Base-by-base conservation (phyloP, 2,888 invertebrate species). In the Ectemnius cavifrons region DNA sequence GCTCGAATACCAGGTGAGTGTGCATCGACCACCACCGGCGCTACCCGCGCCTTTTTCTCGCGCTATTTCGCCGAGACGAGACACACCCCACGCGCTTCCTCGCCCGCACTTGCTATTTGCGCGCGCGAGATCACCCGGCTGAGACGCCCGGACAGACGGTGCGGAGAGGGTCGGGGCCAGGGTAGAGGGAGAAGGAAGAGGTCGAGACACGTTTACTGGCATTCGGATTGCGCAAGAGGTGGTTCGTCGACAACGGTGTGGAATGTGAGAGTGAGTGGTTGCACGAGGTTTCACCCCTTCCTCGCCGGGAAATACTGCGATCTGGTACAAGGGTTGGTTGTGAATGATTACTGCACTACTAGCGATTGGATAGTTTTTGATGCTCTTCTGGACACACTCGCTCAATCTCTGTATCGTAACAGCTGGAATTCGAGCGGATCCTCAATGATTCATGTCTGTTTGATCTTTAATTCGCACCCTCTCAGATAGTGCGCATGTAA, bases 1-100 rank as follows among this genome's bases (percentile, higher is more conserved):
- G 70, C 63, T 45, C 47, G 47, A 72, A 70, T 67, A 62, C 45
- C 49, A 76, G 69, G 77, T 77, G 67, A 72, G 69, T 52, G 14
- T 52, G 13, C 14, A 37, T 11, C 13, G 18, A n/a, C 5, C 13
- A 6, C 14, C 16, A 13, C n/a, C 18, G 18, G n/a, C 18, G n/a
- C 52, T 37, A 37, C 5, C 37, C 37, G 37, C 37, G 37, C 37
- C 37, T 37, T 37, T 37, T 37, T 37, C 37, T 37, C 37, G 37
- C 37, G 37, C 37, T 37, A 37, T 8, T 11, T 37, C 37, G 3
- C 37, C 37, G 37, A 37, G 37, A 11, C 8, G 37, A 37, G 8
- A 37, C 37, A 8, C 37, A 37, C 37, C 8, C 37, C 37, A 37
- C 37, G 37, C 37, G 8, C 37, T 37, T 11, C 37, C 11, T 37